These are phyloP conservation scores for Sylvilagus floridanus DNA, from an alignment of 2,797 vertebrate species.

Conservation along the genomic window DNA sequence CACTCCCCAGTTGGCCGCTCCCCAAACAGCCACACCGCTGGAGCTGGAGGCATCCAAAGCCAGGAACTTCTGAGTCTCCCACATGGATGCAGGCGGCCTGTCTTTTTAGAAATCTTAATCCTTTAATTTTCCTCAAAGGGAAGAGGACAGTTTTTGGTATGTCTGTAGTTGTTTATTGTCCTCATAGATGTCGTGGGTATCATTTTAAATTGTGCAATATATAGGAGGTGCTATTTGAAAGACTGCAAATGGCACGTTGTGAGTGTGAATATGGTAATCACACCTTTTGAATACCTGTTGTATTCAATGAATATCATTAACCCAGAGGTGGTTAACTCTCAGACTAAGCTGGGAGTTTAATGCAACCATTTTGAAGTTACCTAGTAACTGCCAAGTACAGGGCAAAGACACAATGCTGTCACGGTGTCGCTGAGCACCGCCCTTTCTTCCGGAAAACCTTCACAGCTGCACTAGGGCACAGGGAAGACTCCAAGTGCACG, in stretches of 20 bases:
- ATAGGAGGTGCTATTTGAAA: constrained; percentile 20
- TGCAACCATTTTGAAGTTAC: neutral
- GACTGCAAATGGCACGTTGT: constrained; percentile 29
- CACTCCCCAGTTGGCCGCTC: too few relatives aligned
- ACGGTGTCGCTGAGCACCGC: neutral
- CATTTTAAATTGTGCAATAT: constrained; percentile 26
- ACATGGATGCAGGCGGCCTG: too few relatives aligned
- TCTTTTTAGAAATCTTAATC: constrained; percentile 17
- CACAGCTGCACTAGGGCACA: neutral
- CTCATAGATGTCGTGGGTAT: constrained; percentile 10
- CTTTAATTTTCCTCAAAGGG: constrained; percentile 9
- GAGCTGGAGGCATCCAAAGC: too few relatives aligned
- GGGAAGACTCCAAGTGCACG: neutral
- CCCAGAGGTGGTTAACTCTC: neutral
- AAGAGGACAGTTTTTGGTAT: neutral
- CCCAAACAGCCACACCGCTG: too few relatives aligned
- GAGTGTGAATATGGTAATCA: neutral
- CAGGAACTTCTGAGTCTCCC: too few relatives aligned
- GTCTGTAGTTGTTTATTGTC: constrained; percentile 25
- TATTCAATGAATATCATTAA: neutral
- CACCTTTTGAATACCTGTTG: neutral
- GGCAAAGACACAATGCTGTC: neutral
- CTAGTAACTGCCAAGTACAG: neutral
- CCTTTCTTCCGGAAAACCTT: neutral
- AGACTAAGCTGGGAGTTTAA: neutral